Evolutionary conservation across 1,140 invertebrate genomes (phyloP), one percentile per base, ranked within the genome.

Genomic region (Rhizoglyphus robini): DNA sequence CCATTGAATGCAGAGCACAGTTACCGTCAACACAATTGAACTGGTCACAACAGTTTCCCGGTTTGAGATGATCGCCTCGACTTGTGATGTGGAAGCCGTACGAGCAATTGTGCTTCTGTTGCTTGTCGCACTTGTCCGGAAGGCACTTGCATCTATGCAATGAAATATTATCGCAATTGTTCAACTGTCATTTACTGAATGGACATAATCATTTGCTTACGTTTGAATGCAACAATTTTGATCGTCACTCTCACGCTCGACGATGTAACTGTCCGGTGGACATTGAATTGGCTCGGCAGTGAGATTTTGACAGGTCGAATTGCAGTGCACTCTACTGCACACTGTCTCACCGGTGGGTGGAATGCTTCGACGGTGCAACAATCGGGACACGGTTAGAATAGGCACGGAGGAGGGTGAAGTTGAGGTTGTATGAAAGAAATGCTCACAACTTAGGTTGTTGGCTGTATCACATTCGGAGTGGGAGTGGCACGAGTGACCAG

Each of bases 11-110:
- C 23, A 11, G 20, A 5, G n/a, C 25, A 5, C n/a, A 58, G n/a
- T 58, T 34, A 60, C 58, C 15, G 3, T 15, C 15, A 38, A n/a
- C n/a, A 32, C 58, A 60, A 27, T 60, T 8, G 36, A 60, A 34
- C n/a, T 20, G 32, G 29, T 60, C 58, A 27, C 58, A 60, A 46
- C 58, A 60, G 13, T 60, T 60, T 2, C 58, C 30, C 4, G 58
- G 58, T 32, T 54, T 5, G 8, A 11, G 36, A 41, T 8, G n/a
- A 60, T 34, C 36, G 13, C 27, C 58, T 3, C 18, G 15, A 29
- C 30, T 2, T 34, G 13, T 60, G 15, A n/a, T n/a, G 29, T 29
- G 1, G 27, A 13, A 2, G 27, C 32, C 32, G 30, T 13, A 60
- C 32, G 32, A 34, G 30, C 51, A 60, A 46, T 29, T 29, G 11